Evolutionary conservation across 2,113 vertebrate species (phyloP).

Genomic region (Coregonus clupeaformis): DNA sequence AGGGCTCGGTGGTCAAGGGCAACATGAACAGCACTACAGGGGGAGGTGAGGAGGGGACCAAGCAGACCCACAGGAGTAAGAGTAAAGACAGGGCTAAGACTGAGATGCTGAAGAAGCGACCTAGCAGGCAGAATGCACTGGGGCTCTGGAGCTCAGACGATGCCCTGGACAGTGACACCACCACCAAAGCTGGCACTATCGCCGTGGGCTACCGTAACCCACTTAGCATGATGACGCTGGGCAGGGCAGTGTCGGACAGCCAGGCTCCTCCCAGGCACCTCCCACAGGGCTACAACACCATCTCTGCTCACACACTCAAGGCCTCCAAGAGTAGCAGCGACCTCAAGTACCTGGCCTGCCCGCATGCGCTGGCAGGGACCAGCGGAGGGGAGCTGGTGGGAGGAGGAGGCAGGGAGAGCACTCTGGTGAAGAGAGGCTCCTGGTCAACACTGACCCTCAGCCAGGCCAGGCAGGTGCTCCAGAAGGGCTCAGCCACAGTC

Average conservation of each 20-base stretch:
- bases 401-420: constrained; percentile 55
- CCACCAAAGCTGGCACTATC: constrained; percentile 76
- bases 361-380: constrained; percentile 66
- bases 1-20: constrained; percentile 82
- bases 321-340: constrained; percentile 93
- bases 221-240: constrained; percentile 91
- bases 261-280: constrained; percentile 79
- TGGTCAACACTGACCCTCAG: constrained; percentile 96
- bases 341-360: constrained; percentile 79
- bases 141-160: constrained; percentile 96
- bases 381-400: constrained; percentile 54
- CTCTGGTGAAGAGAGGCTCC: constrained; percentile 84
- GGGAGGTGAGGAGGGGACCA: constrained; percentile 75
- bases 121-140: constrained; percentile 80
- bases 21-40: constrained; percentile 77
- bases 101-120: constrained; percentile 83
- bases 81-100: constrained; percentile 95
- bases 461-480: constrained; percentile 90
- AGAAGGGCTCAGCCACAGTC: constrained; percentile 94
- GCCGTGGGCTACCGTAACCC: constrained; percentile 84
- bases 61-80: constrained; percentile 87
- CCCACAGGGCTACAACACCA: constrained; percentile 90
- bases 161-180: constrained; percentile 80
- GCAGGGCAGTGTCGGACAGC: constrained; percentile 72
- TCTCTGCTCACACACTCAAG: constrained; percentile 72